phyloP scores from a whole-genome alignment of 2,797 vertebrate species.

The Chelidonichthys spinosus region DNA sequence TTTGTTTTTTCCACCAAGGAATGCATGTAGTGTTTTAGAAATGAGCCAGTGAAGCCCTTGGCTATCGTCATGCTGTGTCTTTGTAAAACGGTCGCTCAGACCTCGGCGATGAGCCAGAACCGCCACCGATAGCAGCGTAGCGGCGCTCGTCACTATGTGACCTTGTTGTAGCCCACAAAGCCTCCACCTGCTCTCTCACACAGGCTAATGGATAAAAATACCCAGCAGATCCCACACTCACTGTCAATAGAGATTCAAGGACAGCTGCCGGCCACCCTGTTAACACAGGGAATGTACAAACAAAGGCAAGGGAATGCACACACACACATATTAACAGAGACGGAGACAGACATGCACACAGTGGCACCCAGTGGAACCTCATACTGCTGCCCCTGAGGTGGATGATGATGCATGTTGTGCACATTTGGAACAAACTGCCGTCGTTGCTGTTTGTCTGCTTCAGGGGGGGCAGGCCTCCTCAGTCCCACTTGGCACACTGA shows the following conservation, averaged over 20 bases:
- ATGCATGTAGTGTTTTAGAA: background rate
- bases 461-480: conserved; percentile 30
- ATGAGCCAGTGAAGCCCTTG: conserved; percentile 5
- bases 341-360: conserved; percentile 33
- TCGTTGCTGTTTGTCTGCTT: conserved; percentile 72
- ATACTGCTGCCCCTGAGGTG: conserved; percentile 55
- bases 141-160: conserved; percentile 58
- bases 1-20: background rate
- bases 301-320: conserved; percentile 59
- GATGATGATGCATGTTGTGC: conserved; percentile 55
- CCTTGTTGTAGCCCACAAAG: conserved; percentile 80
- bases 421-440: conserved; percentile 70
- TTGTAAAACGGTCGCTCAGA: conserved; percentile 31
- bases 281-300: conserved; percentile 73
- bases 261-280: conserved; percentile 74
- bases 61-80: conserved; percentile 24
- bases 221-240: conserved; percentile 77
- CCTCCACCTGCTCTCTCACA: conserved; percentile 83
- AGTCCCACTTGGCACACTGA: conserved; percentile 76
- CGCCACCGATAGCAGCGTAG: conserved; percentile 46
- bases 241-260: conserved; percentile 83
- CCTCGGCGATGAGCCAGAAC: conserved; percentile 31
- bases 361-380: conserved; percentile 47
- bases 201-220: conserved; percentile 84
- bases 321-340: conserved; percentile 33